A percentile compares a stretch with the other conserved stretches of the same genome.
Evolutionary conservation across 2,797 vertebrate genomes (phyloP).

Genomic region (Brachyalestes nurse): DNA sequence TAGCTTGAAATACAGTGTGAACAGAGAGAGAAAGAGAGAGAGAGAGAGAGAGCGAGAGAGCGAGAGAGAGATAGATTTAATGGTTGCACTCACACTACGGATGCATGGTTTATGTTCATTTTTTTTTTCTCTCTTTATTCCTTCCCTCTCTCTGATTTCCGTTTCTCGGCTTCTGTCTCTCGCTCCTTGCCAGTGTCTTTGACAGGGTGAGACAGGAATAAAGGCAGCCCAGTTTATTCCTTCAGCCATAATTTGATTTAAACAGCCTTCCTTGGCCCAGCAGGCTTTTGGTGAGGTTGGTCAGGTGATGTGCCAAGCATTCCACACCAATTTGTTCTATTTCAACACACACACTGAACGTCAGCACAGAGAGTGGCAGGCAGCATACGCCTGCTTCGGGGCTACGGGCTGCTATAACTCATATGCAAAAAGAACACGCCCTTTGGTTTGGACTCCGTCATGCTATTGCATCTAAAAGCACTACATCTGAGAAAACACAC

Average conservation of each 20-base stretch:
- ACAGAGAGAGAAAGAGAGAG: too few species aligned
- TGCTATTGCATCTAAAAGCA: background rate
- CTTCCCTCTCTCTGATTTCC: background rate
- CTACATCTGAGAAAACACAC: background rate
- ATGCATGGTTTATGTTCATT: background rate
- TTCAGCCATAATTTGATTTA: conserved; percentile 60
- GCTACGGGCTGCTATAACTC: background rate
- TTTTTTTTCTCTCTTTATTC: background rate
- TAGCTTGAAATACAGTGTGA: too few species aligned
- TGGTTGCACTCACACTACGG: background rate
- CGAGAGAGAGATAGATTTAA: too few species aligned
- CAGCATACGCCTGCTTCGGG: background rate
- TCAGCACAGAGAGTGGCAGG: conserved; percentile 11
- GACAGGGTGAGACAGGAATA: conserved; percentile 47
- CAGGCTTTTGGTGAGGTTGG: conserved; percentile 59
- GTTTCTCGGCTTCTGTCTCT: background rate
- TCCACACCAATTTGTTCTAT: conserved; percentile 35
- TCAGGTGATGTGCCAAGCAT: conserved; percentile 52
- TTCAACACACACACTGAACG: conserved; percentile 13
- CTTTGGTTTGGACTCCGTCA: conserved; percentile 7
- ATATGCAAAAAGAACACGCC: background rate
- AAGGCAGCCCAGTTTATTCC: conserved; percentile 68
- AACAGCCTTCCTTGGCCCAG: conserved; percentile 64
- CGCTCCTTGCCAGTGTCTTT: background rate
- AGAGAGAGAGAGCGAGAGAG: too few species aligned